These are phyloP conservation scores for Xanthostigma xanthostigma DNA, from an alignment of 2,888 invertebrate genomes.

Conservation along the genomic window DNA sequence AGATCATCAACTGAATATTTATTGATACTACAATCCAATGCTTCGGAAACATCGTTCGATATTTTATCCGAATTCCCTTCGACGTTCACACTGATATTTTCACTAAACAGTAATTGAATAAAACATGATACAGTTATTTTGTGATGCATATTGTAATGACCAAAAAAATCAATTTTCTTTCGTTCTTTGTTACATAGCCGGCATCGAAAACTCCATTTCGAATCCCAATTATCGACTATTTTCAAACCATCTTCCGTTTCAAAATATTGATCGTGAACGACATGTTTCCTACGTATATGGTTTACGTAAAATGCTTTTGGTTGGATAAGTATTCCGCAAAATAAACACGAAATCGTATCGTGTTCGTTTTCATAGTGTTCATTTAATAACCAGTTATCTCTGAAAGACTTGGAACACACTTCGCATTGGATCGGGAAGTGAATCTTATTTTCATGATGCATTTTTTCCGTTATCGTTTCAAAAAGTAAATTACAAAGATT, in stretches of 20 bases:
- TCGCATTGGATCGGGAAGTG: constrained; percentile 2
- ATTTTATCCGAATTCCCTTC: constrained; percentile 1
- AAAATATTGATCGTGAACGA: constrained; percentile 1
- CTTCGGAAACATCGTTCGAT: too few species aligned
- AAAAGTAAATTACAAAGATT: constrained; percentile 7
- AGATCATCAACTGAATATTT: too few species aligned
- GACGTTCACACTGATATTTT: neutral
- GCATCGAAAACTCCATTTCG: constrained; percentile 2
- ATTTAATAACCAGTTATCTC: neutral
- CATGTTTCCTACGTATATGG: constrained; percentile 2
- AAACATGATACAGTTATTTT: constrained; percentile 1
- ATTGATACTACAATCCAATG: too few species aligned
- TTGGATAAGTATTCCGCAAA: constrained; percentile 3
- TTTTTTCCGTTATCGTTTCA: neutral
- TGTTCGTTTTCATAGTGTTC: constrained; percentile 1
- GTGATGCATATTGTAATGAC: constrained; percentile 3
- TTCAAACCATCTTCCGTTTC: neutral
- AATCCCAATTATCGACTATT: constrained; percentile 2
- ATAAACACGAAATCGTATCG: constrained; percentile 1
- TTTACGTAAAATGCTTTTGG: neutral
- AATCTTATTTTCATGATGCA: neutral
- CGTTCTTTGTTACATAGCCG: constrained; percentile 2
- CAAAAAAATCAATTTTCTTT: neutral
- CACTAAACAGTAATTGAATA: neutral
- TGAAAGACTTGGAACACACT: neutral